A percentile compares a stretch with the other conserved stretches of the same genome.
phyloP scores from a whole-genome alignment of 2,888 invertebrate species.

The Melieria crassipennis region DNA sequence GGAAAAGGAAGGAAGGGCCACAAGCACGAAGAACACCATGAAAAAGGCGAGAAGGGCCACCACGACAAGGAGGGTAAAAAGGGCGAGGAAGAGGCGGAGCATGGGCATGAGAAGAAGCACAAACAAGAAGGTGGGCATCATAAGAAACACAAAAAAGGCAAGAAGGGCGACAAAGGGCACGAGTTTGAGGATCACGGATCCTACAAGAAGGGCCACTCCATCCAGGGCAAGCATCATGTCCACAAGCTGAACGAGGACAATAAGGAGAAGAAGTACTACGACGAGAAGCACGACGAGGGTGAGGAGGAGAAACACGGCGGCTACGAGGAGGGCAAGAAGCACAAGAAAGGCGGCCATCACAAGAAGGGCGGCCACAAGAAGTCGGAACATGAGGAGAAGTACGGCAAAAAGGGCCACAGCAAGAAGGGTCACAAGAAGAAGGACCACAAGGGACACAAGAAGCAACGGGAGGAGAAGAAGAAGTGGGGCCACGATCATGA shows the following conservation, averaged over 20 bases:
- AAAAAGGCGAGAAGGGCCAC: slow-evolving; percentile 76
- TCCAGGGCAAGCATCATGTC: slow-evolving; percentile 85
- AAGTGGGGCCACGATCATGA: slow-evolving; percentile 80
- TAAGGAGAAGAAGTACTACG: slow-evolving; percentile 87
- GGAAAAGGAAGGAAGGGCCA: slow-evolving; percentile 79
- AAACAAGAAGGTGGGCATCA: slow-evolving; percentile 66
- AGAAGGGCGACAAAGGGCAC: slow-evolving; percentile 68
- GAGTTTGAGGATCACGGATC: slow-evolving; percentile 70
- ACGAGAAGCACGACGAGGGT: slow-evolving; percentile 84
- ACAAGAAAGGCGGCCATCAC: slow-evolving; percentile 83
- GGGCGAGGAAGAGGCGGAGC: slow-evolving; percentile 67
- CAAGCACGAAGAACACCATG: slow-evolving; percentile 75
- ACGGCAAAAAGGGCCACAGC: slow-evolving; percentile 82
- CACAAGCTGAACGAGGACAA: slow-evolving; percentile 88
- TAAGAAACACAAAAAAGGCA: slow-evolving; percentile 68
- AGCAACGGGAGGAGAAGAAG: slow-evolving; percentile 79
- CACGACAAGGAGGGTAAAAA: slow-evolving; percentile 73
- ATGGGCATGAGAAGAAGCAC: slow-evolving; percentile 68
- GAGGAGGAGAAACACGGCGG: slow-evolving; percentile 85
- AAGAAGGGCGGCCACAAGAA: slow-evolving; percentile 85
- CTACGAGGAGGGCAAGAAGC: slow-evolving; percentile 81
- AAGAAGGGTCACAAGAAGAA: slow-evolving; percentile 84
- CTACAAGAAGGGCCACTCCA: slow-evolving; percentile 86
- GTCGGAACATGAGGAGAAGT: slow-evolving; percentile 79
- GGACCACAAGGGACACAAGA: slow-evolving; percentile 82